Evolutionary conservation across 2,888 invertebrate species (phyloP).

Genomic region (Nephrotoma guestfalica): DNA sequence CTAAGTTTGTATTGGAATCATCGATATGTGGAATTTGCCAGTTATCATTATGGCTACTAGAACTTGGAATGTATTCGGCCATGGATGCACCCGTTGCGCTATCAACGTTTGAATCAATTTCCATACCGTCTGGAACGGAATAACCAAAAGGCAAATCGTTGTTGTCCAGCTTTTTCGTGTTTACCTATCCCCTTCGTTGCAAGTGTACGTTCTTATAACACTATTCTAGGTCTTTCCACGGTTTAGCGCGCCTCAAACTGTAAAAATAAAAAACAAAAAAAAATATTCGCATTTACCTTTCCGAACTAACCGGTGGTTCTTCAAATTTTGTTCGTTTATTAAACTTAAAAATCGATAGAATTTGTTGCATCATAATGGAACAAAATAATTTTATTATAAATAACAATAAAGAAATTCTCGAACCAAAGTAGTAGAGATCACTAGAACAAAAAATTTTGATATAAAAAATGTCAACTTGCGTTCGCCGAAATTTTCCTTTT

Average conservation of each 20-base stretch:
- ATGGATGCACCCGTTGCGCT: neutral
- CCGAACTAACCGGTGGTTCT: neutral
- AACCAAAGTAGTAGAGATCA: neutral
- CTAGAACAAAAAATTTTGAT: neutral
- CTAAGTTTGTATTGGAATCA: conserved; percentile 1
- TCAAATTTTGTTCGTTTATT: neutral
- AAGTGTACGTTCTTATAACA: neutral
- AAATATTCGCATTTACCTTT: neutral
- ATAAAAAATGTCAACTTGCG: neutral
- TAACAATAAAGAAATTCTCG: neutral
- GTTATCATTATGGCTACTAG: neutral
- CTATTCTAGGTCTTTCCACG: neutral
- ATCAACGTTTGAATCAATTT: neutral
- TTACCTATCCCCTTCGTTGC: neutral
- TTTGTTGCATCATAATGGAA: neutral
- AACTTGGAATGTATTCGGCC: neutral
- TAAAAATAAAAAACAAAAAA: neutral
- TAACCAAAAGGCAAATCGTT: neutral
- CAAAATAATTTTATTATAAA: neutral
- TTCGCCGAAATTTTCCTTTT: neutral
- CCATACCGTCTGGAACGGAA: conserved; percentile 1
- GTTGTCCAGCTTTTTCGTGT: neutral
- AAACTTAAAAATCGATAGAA: neutral
- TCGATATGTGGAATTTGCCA: conserved; percentile 4
- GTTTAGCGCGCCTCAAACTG: neutral